Conservation (phyloP, 2,113 vertebrate species). For the Jacana jacana region DNA sequence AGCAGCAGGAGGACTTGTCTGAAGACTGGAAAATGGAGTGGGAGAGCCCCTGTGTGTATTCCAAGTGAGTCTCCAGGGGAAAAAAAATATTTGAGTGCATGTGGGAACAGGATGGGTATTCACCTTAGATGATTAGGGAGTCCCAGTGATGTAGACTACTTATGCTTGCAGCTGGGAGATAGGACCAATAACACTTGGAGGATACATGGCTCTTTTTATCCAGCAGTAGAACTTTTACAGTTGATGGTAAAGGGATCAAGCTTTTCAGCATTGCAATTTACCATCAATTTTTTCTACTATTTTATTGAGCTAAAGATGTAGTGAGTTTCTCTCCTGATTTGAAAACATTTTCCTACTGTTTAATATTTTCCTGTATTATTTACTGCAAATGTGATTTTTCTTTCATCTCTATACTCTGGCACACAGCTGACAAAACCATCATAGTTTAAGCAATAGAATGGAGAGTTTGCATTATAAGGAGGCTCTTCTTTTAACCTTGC, state of each 20-base stretch:
- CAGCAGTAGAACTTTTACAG: not conserved
- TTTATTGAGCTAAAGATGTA: not conserved
- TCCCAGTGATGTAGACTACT: not conserved
- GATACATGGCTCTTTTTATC: not conserved
- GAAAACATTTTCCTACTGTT: not conserved
- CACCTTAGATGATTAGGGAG: not conserved
- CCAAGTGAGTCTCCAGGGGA: conserved; percentile 83
- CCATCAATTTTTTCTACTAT: not conserved
- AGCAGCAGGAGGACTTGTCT: conserved; percentile 93
- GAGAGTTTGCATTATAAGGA: not conserved
- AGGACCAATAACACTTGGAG: not conserved
- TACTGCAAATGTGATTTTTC: not conserved
- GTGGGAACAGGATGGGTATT: not conserved
- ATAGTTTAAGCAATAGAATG: not conserved
- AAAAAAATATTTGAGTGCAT: not conserved
- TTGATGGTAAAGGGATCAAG: not conserved
- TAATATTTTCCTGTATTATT: not conserved
- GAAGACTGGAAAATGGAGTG: conserved; percentile 97
- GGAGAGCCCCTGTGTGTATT: conserved; percentile 90
- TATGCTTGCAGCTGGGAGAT: not conserved
- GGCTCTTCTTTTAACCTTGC: not conserved
- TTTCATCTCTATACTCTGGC: not conserved
- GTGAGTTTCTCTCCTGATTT: not conserved
- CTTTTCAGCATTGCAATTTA: not conserved
- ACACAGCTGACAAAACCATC: not conserved